A percentile compares a stretch with the other conserved stretches of the same genome.
Conservation (phyloP, 2,888 invertebrate species). For the Allacma fusca region DNA sequence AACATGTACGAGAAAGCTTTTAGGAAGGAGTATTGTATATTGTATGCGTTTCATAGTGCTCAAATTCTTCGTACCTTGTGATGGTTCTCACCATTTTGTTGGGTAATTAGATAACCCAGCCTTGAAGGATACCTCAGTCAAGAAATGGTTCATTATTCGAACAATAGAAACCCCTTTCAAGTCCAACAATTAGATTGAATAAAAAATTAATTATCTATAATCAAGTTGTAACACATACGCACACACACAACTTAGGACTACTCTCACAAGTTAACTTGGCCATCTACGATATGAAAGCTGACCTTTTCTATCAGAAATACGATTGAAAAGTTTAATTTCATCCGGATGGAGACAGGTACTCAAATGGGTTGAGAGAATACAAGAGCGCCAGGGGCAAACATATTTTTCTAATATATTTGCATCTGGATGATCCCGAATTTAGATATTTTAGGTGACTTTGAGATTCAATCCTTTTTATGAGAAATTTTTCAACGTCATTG, state of each 20-base stretch:
- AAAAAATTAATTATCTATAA: too few species aligned
- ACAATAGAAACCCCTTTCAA: constrained; percentile 83
- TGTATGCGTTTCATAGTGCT: too few species aligned
- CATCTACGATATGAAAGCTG: background rate
- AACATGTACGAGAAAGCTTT: constrained; percentile 79
- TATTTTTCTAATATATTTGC: constrained; percentile 82
- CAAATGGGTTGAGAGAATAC: constrained; percentile 86
- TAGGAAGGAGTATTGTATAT: constrained; percentile 84
- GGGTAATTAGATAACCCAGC: constrained; percentile 76
- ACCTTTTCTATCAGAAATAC: constrained; percentile 91
- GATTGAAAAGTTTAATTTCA: constrained; percentile 87
- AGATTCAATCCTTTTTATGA: too few species aligned
- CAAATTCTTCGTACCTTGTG: background rate
- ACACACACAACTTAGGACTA: too few species aligned
- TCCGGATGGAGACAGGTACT: constrained; percentile 85
- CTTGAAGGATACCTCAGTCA: constrained; percentile 78
- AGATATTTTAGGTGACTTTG: too few species aligned
- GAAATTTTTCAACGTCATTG: too few species aligned
- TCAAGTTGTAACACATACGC: too few species aligned
- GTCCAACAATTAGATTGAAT: background rate
- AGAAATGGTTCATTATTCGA: constrained; percentile 88
- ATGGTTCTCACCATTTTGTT: constrained; percentile 66
- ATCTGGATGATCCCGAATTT: constrained; percentile 69
- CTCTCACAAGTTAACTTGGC: too few species aligned
- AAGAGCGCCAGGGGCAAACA: constrained; percentile 79